These are phyloP conservation scores for Cylas formicarius DNA, from an alignment of 1,140 invertebrate genomes.

Conservation along the genomic window DNA sequence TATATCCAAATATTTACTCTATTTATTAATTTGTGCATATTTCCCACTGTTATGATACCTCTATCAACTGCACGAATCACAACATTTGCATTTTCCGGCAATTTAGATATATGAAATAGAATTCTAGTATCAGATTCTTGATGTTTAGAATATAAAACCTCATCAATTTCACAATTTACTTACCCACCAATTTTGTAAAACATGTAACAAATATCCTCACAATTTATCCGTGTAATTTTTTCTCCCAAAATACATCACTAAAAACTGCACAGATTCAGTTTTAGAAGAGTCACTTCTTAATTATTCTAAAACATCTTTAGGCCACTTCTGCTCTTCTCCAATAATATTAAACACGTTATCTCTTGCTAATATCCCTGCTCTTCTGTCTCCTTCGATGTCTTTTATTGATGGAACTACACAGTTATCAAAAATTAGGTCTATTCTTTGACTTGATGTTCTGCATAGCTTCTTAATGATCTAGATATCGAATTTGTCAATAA, in stretches of 20 bases:
- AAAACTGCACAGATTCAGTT: neutral
- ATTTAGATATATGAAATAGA: neutral
- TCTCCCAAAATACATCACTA: neutral
- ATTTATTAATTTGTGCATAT: neutral
- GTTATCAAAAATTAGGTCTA: conserved; percentile 3
- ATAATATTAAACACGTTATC: neutral
- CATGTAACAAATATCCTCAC: conserved; percentile 2
- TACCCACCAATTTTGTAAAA: neutral
- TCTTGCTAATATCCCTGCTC: neutral
- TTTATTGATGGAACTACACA: neutral
- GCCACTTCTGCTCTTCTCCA: conserved; percentile 1
- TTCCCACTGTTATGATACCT: conserved; percentile 2
- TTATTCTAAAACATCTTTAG: neutral
- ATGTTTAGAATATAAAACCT: neutral
- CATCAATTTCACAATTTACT: neutral
- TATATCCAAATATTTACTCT: neutral
- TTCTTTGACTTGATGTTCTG: neutral
- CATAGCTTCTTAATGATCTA: neutral
- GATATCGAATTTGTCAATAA: neutral
- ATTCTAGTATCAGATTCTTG: conserved; percentile 1
- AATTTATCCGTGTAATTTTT: neutral
- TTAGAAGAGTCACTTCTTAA: conserved; percentile 1
- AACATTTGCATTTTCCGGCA: conserved; percentile 1
- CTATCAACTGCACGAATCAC: neutral
- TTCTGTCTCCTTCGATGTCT: neutral